These are phyloP conservation scores for Seriola dumerili DNA, from an alignment of 2,113 vertebrate genomes.

Conservation along the genomic window DNA sequence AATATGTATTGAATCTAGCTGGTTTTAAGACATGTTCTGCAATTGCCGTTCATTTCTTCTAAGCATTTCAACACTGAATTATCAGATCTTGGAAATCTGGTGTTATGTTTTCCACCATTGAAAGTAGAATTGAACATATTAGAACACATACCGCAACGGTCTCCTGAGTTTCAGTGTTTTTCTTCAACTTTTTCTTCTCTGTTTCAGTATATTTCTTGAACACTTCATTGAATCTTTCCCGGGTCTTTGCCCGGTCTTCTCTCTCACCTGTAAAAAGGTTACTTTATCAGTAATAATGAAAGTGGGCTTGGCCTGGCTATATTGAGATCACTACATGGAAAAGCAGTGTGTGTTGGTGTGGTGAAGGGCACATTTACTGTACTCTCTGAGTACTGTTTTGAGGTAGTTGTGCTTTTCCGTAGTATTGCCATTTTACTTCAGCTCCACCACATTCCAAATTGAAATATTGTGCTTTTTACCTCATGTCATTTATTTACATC, in stretches of 20 bases:
- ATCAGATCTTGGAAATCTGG: not conserved
- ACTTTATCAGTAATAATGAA: not conserved
- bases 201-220: constrained; percentile 86
- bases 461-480: not conserved
- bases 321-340: not conserved
- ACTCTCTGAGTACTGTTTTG: not conserved
- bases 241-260: constrained; percentile 92
- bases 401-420: not conserved
- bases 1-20: not conserved
- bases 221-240: constrained; percentile 90
- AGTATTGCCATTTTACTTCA: not conserved
- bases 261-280: constrained; percentile 86
- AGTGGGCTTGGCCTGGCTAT: not conserved
- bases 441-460: not conserved
- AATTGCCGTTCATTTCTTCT: not conserved
- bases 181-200: constrained; percentile 85
- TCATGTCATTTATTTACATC: not conserved
- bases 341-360: not conserved
- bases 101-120: not conserved
- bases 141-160: constrained; percentile 84
- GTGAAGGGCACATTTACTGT: not conserved
- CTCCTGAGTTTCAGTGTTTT: constrained; percentile 79
- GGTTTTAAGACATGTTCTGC: not conserved
- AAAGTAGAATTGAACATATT: not conserved
- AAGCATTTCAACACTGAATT: not conserved